Conservation (phyloP, 2,888 invertebrate species). For the Tachina lurida region DNA sequence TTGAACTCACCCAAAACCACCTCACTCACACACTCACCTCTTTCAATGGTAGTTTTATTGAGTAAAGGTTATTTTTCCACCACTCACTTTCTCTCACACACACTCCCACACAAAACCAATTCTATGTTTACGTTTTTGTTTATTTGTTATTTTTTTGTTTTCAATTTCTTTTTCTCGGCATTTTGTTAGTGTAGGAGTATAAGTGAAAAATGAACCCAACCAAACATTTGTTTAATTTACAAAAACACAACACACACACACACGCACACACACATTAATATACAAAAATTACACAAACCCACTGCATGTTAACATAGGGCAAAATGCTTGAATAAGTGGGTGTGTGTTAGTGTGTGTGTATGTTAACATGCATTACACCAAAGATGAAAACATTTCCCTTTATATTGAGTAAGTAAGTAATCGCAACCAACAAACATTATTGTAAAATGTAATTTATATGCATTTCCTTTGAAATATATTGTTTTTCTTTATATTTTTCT, state of each 20-base stretch:
- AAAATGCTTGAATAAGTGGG: too few species aligned
- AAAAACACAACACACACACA: conserved; percentile 16
- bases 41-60: conserved; percentile 11
- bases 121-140: conserved; percentile 8
- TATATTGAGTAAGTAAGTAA: conserved; percentile 44
- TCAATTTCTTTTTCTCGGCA: conserved; percentile 2
- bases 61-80: neutral
- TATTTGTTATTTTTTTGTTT: neutral
- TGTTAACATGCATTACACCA: conserved; percentile 5
- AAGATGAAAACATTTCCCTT: conserved; percentile 29
- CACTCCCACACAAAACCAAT: neutral
- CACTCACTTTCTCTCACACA: conserved; percentile 1
- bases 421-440: conserved; percentile 56
- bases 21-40: neutral
- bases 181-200: conserved; percentile 41
- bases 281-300: neutral
- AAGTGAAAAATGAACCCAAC: conserved; percentile 8
- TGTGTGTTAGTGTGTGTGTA: neutral
- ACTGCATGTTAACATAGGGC: neutral
- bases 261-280: conserved; percentile 5
- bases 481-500: conserved; percentile 39
- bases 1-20: conserved; percentile 14
- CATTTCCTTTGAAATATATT: conserved; percentile 71
- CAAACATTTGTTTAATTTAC: conserved; percentile 23
- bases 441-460: conserved; percentile 74